Evolutionary conservation across 2,113 vertebrate species (phyloP), one percentile per base, ranked within the genome.

Genomic region (Pungitius pungitius): DNA sequence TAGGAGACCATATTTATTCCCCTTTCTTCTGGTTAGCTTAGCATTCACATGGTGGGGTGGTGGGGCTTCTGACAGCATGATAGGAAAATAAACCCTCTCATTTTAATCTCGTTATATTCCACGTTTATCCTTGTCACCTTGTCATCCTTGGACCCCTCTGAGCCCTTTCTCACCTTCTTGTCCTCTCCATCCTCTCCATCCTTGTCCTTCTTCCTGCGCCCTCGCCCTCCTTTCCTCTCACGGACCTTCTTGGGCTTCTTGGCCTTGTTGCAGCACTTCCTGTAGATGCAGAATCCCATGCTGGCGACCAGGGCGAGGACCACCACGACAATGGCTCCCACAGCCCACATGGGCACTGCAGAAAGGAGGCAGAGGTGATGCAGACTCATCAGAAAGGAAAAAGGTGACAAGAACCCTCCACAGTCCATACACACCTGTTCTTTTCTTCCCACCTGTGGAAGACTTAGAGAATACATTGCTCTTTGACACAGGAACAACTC

Each of bases 271-370:
- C 90, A 81, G 72, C 94, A 96, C 85, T 95, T 95, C 87, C 89
- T 96, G 73, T 93, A 92, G 68, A 96, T 91, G 82, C 95, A 95
- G 86, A 95, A 95, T 61, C 89, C 90, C 81, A 95, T 85, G 76
- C 95, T 95, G 70, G 85, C 71, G 0, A 96, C 61, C 3, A 97
- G 91, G 39, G 88, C 92, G 0, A 94, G 93, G 17, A 94, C 89
- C 58, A 95, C 91, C 9, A 96, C 91, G 60, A 95, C 85, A 20
- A 96, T 94, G 76, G 94, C 93, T 26, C 95, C 95, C 70, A 96
- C 78, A 1, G 94, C 95, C 95, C 96, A 97, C 85, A 95, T 94
- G 27, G 95, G 95, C 90, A 96, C 95, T 97, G 89, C 60, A 62
- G 37, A 47, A 18, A 73, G 8, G 7, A 37, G 14, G 27, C 2